Conservation (phyloP, 2,888 invertebrate genomes). For the Habroteleia sp. region DNA sequence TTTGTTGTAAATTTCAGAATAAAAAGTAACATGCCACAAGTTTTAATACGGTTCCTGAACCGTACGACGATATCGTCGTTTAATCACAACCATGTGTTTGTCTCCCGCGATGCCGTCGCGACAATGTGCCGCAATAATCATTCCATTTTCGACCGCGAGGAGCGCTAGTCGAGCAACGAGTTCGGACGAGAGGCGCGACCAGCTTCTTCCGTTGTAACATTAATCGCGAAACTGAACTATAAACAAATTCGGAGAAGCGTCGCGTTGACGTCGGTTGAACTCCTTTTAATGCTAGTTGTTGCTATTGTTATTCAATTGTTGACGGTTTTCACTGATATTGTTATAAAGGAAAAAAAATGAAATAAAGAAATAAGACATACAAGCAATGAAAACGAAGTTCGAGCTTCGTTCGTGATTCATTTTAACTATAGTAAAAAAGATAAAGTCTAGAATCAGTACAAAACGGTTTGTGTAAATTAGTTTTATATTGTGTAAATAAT, state of each 20-base stretch:
- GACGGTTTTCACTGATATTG: slow-evolving; percentile 50
- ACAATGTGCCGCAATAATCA: background rate
- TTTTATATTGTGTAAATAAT: slow-evolving; percentile 59
- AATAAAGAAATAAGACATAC: slow-evolving; percentile 2
- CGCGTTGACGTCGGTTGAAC: background rate
- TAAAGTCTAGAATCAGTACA: slow-evolving; percentile 36
- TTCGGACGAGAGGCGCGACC: background rate
- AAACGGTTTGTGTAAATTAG: slow-evolving; percentile 51
- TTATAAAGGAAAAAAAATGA: slow-evolving; percentile 22
- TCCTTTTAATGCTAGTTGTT: slow-evolving; percentile 45
- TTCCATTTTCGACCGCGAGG: slow-evolving; percentile 20
- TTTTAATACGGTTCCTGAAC: slow-evolving; percentile 74
- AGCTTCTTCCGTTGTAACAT: slow-evolving; percentile 4
- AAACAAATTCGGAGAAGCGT: background rate
- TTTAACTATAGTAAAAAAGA: slow-evolving; percentile 23
- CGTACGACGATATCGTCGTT: slow-evolving; percentile 40
- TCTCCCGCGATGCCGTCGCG: slow-evolving; percentile 34
- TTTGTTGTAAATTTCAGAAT: slow-evolving; percentile 81
- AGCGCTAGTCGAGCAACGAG: slow-evolving; percentile 2
- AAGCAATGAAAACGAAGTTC: slow-evolving; percentile 24
- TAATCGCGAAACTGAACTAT: background rate
- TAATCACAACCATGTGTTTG: slow-evolving; percentile 31
- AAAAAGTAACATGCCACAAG: slow-evolving; percentile 78
- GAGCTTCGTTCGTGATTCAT: slow-evolving; percentile 27
- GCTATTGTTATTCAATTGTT: slow-evolving; percentile 56